phyloP scores from a whole-genome alignment of 92 coral and sea anemone genomes.

The Zoanthus gigantus region DNA sequence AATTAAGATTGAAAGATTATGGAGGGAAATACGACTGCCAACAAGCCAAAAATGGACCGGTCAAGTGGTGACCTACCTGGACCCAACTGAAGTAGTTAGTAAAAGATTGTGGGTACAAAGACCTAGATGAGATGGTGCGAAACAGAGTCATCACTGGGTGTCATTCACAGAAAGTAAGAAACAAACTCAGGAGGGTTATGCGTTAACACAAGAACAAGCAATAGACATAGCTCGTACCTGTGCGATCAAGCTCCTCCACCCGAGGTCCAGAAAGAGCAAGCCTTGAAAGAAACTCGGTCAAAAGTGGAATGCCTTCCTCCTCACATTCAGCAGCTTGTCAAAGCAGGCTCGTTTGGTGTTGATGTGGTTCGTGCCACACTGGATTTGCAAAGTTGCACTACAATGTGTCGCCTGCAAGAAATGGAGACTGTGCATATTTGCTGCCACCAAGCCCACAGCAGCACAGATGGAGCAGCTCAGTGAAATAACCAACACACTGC shows the following conservation, averaged over 20 bases:
- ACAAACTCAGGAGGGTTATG: conserved; percentile 64
- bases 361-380: too few species aligned
- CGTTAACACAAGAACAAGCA: conserved; percentile 27
- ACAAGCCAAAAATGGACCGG: conserved; percentile 63
- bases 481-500: too few species aligned
- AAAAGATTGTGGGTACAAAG: conserved; percentile 43
- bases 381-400: too few species aligned
- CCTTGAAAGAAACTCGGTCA: conserved; percentile 41
- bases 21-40: conserved; percentile 1
- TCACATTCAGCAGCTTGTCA: conserved; percentile 40
- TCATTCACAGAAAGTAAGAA: conserved; percentile 19
- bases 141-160: conserved; percentile 46
- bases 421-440: too few species aligned
- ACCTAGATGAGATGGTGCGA: conserved; percentile 40
- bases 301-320: conserved; percentile 48
- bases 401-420: too few species aligned
- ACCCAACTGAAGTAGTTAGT: conserved; percentile 18
- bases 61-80: conserved; percentile 28
- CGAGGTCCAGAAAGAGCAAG: conserved; percentile 48
- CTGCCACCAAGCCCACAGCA: too few species aligned
- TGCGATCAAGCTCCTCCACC: background rate
- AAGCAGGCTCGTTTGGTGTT: background rate
- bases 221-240: too few species aligned
- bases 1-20: background rate
- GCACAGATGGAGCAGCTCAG: too few species aligned